A percentile compares a stretch with the other conserved stretches of the same genome.
phyloP scores from a whole-genome alignment of 2,888 invertebrate genomes.

The Nomada lathburiana region DNA sequence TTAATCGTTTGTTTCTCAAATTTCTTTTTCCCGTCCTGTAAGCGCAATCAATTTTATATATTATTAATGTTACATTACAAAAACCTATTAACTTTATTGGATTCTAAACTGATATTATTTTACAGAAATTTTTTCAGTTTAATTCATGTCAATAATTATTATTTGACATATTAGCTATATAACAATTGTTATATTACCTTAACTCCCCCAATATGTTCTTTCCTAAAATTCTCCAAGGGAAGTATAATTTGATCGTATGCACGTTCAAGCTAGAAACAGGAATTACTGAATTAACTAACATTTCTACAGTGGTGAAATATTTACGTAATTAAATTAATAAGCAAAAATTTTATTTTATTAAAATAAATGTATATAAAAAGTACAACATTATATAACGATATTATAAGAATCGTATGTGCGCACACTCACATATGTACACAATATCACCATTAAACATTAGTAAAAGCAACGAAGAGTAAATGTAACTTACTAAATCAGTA shows the following conservation, averaged over 20 bases:
- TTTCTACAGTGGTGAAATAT: not conserved
- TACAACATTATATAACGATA: constrained; percentile 1
- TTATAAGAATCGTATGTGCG: constrained; percentile 14
- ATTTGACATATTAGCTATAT: not conserved
- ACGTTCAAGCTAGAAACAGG: constrained; percentile 91
- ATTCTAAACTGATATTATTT: not conserved
- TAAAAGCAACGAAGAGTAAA: constrained; percentile 1
- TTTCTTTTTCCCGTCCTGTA: constrained; percentile 96
- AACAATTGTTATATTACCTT: constrained; percentile 87
- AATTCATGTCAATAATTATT: not conserved
- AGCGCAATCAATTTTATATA: constrained; percentile 3
- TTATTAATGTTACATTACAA: not conserved
- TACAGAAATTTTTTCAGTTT: too few relatives aligned
- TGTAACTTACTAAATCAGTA: constrained; percentile 24
- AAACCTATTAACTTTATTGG: too few relatives aligned
- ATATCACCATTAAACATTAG: not conserved
- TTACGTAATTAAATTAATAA: constrained; percentile 21
- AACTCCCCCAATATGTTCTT: constrained; percentile 97
- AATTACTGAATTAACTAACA: constrained; percentile 30
- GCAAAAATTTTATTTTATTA: constrained; percentile 5
- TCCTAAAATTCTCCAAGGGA: constrained; percentile 96
- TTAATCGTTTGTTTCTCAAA: constrained; percentile 99
- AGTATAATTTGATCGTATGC: constrained; percentile 97
- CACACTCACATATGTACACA: not conserved
- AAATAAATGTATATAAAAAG: constrained; percentile 29